Percentiles rank a stretch among this genome's conserved stretches.
Conservation (phyloP, 2,113 vertebrate genomes). For the Galbula dea region DNA sequence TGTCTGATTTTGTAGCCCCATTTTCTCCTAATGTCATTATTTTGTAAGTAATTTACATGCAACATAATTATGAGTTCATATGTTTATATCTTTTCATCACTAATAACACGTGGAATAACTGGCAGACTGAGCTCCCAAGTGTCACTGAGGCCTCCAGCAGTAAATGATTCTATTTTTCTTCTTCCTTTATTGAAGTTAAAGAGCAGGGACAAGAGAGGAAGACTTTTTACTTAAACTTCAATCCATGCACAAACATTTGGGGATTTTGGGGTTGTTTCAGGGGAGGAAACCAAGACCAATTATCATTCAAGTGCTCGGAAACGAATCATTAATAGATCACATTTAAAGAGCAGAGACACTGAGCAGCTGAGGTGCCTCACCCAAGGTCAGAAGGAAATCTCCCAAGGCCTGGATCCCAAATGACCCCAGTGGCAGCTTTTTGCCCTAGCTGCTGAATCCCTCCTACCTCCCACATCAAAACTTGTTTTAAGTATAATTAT, state of each 20-base stretch:
- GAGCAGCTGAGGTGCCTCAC: background rate
- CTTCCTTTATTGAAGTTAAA: background rate
- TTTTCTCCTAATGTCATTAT: conserved; percentile 43
- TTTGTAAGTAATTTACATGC: conserved; percentile 17
- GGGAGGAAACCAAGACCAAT: background rate
- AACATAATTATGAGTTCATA: conserved; percentile 28
- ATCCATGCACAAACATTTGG: background rate
- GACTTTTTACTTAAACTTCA: background rate
- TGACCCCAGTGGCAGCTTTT: background rate
- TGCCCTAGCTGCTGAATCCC: background rate
- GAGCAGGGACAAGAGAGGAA: background rate
- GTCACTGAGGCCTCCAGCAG: conserved; percentile 14
- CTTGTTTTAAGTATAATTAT: background rate
- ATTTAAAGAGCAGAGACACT: background rate
- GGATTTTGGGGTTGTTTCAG: background rate
- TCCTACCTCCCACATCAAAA: background rate
- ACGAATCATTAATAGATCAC: background rate
- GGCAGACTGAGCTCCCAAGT: background rate
- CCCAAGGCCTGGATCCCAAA: background rate
- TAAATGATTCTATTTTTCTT: background rate
- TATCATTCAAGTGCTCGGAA: background rate
- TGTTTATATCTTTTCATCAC: conserved; percentile 25
- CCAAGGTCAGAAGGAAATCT: background rate
- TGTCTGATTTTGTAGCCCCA: background rate
- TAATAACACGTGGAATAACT: conserved; percentile 3